Base-by-base conservation (phyloP, 1,140 invertebrate genomes). In the Drosophila pseudoananassae region DNA sequence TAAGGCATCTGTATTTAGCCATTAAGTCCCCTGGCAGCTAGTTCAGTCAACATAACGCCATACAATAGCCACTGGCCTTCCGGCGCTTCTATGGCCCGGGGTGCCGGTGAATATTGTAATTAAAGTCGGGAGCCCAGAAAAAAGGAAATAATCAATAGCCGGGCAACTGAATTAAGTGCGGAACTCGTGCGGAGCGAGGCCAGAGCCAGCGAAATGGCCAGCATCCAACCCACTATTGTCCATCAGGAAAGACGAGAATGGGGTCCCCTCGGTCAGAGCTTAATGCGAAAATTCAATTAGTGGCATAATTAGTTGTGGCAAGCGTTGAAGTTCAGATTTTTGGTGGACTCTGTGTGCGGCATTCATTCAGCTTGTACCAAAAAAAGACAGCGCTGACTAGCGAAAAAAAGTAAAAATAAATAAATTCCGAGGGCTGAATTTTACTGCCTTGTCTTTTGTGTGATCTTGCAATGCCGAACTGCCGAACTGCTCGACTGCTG, bases 201-300 rank as follows among this genome's bases (percentile, higher is more conserved):
- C 64, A 50, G 31, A 31, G 4, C 38, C 38, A 0, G 8, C 38
- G 43, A 45, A 74, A 74, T 64, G 71, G 29, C 57, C 70, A 55
- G 15, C 70, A 54, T 74, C 70, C 46, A 65, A 40, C 69, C 15
- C 43, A 29, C 59, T 65, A 65, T 75, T 47, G 70, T 40, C 47
- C 70, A 56, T 49, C 58, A 49, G 50, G 14, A 31, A n/a, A 40
- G 27, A 27, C 46, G 25, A 33, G 20, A 12, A 23, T 36, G 20
- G 58, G 12, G 50, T 50, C 60, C 60, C 64, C 61, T 64, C 56
- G 68, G 57, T 58, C 69, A 56, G 64, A 53, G 78, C 78, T 88
- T 82, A 88, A 88, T 88, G 78, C 83, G 84, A 88, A 88, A 88
- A 88, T 88, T 88, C 84, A 88, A 88, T 88, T 88, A 88, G 76